phyloP scores from a whole-genome alignment of 2,113 vertebrate genomes.

The Chrysemys picta region DNA sequence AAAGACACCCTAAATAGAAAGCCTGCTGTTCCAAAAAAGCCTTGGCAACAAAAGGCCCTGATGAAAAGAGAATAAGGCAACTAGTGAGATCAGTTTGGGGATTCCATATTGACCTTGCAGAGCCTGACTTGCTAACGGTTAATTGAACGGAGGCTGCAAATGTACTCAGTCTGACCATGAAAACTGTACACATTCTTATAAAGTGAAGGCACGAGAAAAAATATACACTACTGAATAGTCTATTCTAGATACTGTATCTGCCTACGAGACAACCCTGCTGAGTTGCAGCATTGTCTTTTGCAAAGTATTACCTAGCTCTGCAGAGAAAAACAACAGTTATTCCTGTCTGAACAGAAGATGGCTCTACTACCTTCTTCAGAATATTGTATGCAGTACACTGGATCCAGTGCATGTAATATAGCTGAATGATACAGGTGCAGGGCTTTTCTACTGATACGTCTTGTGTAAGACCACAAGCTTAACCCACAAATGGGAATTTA shows the following conservation, averaged over 20 bases:
- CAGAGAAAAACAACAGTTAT: not conserved
- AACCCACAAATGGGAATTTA: not conserved
- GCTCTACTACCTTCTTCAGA: not conserved
- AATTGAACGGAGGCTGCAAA: not conserved
- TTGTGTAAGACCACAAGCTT: not conserved
- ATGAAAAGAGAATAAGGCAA: not conserved
- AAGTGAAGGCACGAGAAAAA: not conserved
- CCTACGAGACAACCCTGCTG: not conserved
- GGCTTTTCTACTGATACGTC: not conserved
- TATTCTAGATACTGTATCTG: not conserved
- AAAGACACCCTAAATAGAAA: not conserved
- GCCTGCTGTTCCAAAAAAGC: not conserved
- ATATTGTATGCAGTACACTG: not conserved
- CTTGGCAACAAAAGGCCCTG: not conserved
- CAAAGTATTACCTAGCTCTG: not conserved
- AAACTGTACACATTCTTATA: not conserved
- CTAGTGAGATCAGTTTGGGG: not conserved
- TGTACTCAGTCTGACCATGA: not conserved
- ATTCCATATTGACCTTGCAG: not conserved
- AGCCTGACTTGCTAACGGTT: not conserved
- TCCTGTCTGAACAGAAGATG: not conserved
- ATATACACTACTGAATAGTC: accelerated
- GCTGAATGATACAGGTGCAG: accelerated
- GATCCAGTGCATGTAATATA: not conserved
- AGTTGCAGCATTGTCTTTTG: not conserved